These are phyloP conservation scores for Odontomachus brunneus DNA, from an alignment of 1,140 invertebrate genomes.

Conservation along the genomic window DNA sequence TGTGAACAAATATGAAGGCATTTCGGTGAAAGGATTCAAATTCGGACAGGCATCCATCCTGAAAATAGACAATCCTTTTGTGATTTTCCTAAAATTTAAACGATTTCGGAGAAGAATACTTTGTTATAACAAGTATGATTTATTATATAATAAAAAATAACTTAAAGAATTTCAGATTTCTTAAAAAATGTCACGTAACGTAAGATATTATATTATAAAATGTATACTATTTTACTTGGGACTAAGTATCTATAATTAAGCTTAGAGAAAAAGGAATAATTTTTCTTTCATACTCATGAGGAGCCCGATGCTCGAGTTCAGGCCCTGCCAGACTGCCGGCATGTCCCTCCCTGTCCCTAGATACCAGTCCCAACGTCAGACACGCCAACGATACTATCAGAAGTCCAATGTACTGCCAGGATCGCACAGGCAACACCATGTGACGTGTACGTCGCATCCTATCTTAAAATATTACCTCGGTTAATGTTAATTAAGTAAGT, in stretches of 20 bases:
- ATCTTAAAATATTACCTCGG: slow-evolving; percentile 13
- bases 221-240: too few relatives aligned
- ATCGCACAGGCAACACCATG: slow-evolving; percentile 79
- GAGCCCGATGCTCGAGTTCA: slow-evolving; percentile 79
- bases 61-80: slow-evolving; percentile 14
- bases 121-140: not conserved
- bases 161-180: slow-evolving; percentile 3
- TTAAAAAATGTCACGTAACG: not conserved
- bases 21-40: slow-evolving; percentile 57
- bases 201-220: not conserved
- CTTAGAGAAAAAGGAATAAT: slow-evolving; percentile 33
- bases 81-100: not conserved
- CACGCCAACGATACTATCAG: slow-evolving; percentile 82
- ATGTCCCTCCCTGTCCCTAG: slow-evolving; percentile 80
- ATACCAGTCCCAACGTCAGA: slow-evolving; percentile 79
- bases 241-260: too few relatives aligned
- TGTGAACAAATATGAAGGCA: slow-evolving; percentile 27
- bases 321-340: slow-evolving; percentile 80
- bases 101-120: too few relatives aligned
- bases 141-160: slow-evolving; percentile 1
- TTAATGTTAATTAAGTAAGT: not conserved
- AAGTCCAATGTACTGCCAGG: slow-evolving; percentile 81
- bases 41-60: slow-evolving; percentile 82
- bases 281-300: slow-evolving; percentile 77
- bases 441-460: slow-evolving; percentile 80